Base-by-base conservation (phyloP, 1,140 invertebrate genomes). In the Drosophila varians region DNA sequence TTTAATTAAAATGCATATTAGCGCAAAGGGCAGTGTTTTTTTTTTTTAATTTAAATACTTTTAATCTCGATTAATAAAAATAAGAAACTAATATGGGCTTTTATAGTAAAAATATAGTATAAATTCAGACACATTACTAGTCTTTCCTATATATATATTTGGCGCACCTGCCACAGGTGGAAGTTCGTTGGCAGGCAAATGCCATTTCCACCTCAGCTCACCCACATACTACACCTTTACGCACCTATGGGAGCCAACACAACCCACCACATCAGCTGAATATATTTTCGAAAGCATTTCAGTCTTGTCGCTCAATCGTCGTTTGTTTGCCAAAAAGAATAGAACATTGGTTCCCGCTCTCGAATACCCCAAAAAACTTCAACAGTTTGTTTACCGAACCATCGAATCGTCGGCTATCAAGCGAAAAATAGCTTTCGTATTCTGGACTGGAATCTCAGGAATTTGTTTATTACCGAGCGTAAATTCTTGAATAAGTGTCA, bases 381-480 rank as follows among this genome's bases (percentile, higher is more conserved):
- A 21, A 21, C 21, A 54, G 45, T 70, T 74, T 84, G 79, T 86
- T 84, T 84, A 84, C 62, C 14, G 21, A 2, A 21, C 4, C 38
- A 9, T 8, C 34, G 21, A 53, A 19, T 42, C 36, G 21, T 18
- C 36, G 61, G 38, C 26, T 8, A 56, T 52, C 34, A 57, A 48
- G 36, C 62, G 48, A 60, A 28, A 83, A 74, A 84, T 69, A 58
- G 51, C 80, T 61, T 73, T 69, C 48, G 46, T 60, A 47, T 57
- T 49, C 46, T 49, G 6, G 47, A 28, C 76, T 87, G 80, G 80
- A 87, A 84, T 84, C 66, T 61, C 62, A 52, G 73, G 80, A 84
- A 84, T 84, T 84, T 70, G 58, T 86, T 80, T 76, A 80, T 64
- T 75, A 31, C 55, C 38, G 43, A 56, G 80, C 71, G 75, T 53